These are phyloP conservation scores for Hydrocynus forskahlii DNA, from an alignment of 2,797 vertebrate genomes.

Conservation along the genomic window DNA sequence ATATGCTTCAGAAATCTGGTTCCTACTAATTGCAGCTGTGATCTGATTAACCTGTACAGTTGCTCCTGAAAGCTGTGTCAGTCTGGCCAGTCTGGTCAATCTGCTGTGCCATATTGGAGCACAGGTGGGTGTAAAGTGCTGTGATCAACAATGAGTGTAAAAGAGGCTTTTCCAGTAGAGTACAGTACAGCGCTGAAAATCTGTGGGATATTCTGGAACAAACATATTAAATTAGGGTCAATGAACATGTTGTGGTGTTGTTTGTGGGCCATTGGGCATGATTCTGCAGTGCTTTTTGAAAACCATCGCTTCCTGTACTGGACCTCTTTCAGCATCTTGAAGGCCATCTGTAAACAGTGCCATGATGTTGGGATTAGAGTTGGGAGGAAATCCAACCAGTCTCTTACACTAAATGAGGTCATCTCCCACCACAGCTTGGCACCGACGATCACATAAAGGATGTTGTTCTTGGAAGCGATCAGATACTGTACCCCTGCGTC, in stretches of 20 bases:
- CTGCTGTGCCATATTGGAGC: too few species aligned
- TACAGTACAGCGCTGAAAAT: too few species aligned
- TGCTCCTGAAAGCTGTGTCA: too few species aligned
- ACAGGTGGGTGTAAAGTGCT: too few species aligned
- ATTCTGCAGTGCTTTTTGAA: neutral
- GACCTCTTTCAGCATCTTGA: neutral
- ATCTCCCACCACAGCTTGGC: conserved; percentile 2
- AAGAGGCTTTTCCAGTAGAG: too few species aligned
- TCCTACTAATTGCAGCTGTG: too few species aligned
- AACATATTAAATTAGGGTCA: too few species aligned
- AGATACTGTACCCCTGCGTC: neutral
- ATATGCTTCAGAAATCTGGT: too few species aligned
- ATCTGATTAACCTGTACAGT: too few species aligned
- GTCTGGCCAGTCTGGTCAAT: too few species aligned
- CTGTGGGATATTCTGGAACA: too few species aligned
- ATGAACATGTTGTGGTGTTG: neutral
- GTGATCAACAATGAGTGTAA: too few species aligned
- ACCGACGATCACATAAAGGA: conserved; percentile 10
- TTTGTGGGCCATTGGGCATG: neutral
- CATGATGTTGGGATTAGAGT: conserved; percentile 1
- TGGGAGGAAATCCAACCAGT: neutral
- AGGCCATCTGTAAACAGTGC: conserved; percentile 3
- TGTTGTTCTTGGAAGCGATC: conserved; percentile 12
- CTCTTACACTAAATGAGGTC: conserved; percentile 26
- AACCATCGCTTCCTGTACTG: neutral